phyloP scores from a whole-genome alignment of 2,888 invertebrate species.

The Brachycybe producta region DNA sequence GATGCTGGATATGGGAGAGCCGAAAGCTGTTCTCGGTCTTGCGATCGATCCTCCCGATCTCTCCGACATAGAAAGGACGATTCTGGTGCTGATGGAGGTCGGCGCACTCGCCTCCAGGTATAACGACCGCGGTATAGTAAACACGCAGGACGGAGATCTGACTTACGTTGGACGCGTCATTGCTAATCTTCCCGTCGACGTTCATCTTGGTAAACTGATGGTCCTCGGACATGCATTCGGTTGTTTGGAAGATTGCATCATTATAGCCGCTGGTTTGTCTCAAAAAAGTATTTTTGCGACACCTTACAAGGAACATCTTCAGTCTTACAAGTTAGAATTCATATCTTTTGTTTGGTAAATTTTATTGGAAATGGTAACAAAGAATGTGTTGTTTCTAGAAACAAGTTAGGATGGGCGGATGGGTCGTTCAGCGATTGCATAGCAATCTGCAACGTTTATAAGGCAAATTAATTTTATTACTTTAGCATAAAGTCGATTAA shows the following conservation, averaged over 20 bases:
- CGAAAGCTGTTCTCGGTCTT: conserved; percentile 64
- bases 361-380: not conserved
- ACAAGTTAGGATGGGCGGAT: conserved; percentile 67
- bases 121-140: conserved; percentile 23
- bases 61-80: conserved; percentile 62
- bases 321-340: conserved; percentile 5
- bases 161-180: conserved; percentile 74
- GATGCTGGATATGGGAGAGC: conserved; percentile 61
- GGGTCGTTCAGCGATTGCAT: conserved; percentile 73
- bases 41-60: conserved; percentile 79
- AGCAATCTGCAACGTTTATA: conserved; percentile 64
- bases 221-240: conserved; percentile 75
- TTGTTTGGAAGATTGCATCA: conserved; percentile 65
- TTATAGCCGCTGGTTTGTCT: conserved; percentile 72
- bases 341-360: not conserved
- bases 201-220: conserved; percentile 67
- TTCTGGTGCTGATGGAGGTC: conserved; percentile 72
- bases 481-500: conserved; percentile 3
- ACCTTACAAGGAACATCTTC: conserved; percentile 52
- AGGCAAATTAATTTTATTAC: conserved; percentile 44
- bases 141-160: conserved; percentile 62
- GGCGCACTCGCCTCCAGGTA: conserved; percentile 55
- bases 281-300: conserved; percentile 65
- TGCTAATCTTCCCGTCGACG: conserved; percentile 68
- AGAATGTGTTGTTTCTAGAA: conserved; percentile 45